These are phyloP conservation scores for Daubentonia madagascariensis DNA, from an alignment of 2,113 vertebrate species.

Conservation along the genomic window DNA sequence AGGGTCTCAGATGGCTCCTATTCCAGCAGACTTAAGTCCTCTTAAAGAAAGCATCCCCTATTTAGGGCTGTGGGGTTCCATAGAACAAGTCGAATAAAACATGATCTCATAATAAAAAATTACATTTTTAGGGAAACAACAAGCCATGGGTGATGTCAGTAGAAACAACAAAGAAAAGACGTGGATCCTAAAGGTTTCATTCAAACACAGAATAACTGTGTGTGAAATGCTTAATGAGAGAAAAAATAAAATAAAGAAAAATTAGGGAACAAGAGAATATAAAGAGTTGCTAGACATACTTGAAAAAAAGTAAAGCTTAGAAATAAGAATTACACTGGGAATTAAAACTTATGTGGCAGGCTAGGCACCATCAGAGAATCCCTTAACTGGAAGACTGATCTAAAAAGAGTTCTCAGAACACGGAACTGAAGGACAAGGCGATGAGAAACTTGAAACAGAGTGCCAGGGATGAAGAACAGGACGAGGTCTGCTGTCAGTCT, in stretches of 20 bases:
- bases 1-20: not conserved
- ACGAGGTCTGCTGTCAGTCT: fast-evolving
- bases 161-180: not conserved
- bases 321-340: not conserved
- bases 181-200: not conserved
- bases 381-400: not conserved
- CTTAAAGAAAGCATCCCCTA: not conserved
- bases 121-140: not conserved
- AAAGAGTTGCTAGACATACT: not conserved
- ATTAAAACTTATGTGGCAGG: not conserved
- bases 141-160: not conserved
- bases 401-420: not conserved
- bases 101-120: not conserved
- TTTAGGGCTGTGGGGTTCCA: not conserved
- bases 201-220: not conserved
- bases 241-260: not conserved
- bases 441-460: not conserved
- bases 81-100: not conserved
- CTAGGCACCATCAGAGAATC: not conserved
- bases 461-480: not conserved
- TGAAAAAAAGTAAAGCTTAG: not conserved
- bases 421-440: not conserved
- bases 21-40: too few species aligned
- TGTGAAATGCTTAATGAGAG: not conserved
- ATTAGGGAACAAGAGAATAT: not conserved